phyloP scores from a whole-genome alignment of 2,888 invertebrate species.

The Chirona hameri region DNA sequence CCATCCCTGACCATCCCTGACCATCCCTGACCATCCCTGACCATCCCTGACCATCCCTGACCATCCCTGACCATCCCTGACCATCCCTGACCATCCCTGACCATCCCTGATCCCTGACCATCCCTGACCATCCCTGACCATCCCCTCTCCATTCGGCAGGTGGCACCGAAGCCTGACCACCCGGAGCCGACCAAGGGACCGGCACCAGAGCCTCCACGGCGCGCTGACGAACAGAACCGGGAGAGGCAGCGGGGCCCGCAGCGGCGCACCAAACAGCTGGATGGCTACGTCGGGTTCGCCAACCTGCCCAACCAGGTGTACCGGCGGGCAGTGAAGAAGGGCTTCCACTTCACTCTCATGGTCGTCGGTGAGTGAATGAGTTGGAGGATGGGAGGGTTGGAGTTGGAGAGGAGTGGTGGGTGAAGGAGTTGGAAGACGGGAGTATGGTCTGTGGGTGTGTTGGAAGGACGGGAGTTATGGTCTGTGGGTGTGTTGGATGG shows the following conservation, averaged over 20 bases:
- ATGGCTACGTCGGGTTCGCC: conserved; percentile 92
- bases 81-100: no score
- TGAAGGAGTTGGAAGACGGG: background rate
- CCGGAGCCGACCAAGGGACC: background rate
- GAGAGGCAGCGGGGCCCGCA: background rate
- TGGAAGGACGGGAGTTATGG: no score
- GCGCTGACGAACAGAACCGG: background rate
- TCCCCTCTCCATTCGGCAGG: no score
- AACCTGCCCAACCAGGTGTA: conserved; percentile 95
- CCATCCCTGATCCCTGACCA: no score
- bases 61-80: no score
- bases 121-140: no score
- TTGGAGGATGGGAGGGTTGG: background rate
- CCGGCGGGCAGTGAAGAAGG: conserved; percentile 90
- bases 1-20: no score
- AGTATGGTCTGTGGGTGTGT: no score
- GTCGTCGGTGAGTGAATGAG: conserved; percentile 75
- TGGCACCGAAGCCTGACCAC: background rate
- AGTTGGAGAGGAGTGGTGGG: background rate
- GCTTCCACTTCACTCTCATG: conserved; percentile 94
- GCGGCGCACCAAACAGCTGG: conserved; percentile 59
- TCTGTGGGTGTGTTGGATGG: no score
- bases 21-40: no score
- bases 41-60: no score
- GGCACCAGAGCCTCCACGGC: background rate